Evolutionary conservation across 1,140 invertebrate species (phyloP).

Genomic region (Lepeophtheirus salmonis): DNA sequence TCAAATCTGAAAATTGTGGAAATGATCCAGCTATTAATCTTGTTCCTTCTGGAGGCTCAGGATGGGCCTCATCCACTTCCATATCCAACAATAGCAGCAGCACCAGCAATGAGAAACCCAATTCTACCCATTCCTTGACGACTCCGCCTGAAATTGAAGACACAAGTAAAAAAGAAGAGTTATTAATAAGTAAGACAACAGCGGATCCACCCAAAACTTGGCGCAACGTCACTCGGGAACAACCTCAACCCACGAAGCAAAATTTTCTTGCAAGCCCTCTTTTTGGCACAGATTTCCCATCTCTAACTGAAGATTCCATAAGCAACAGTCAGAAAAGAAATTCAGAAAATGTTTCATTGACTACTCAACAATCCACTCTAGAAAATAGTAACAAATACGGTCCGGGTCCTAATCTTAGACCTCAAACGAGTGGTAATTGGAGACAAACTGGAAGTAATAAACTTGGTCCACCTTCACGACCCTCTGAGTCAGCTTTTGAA

Average conservation of each 20-base stretch:
- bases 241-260: not conserved
- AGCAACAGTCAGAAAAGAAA: not conserved
- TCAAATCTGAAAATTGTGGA: conserved; percentile 74
- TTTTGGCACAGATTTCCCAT: conserved; percentile 16
- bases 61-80: not conserved
- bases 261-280: conserved; percentile 1
- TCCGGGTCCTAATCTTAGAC: conserved; percentile 13
- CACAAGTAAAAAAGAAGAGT: too few species aligned
- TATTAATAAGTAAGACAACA: too few species aligned
- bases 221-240: not conserved
- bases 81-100: not conserved
- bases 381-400: conserved; percentile 13
- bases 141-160: too few species aligned
- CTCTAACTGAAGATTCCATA: not conserved
- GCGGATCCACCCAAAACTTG: not conserved
- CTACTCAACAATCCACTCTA: too few species aligned
- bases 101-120: not conserved
- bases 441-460: not conserved
- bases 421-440: conserved; percentile 17
- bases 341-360: not conserved
- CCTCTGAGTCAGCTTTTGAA: not conserved
- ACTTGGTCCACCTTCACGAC: not conserved
- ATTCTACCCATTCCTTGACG: not conserved
- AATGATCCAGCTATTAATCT: conserved; percentile 7
- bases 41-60: not conserved